Base-by-base conservation (phyloP, 2,113 vertebrate species). In the Cochlearius cochlearius region DNA sequence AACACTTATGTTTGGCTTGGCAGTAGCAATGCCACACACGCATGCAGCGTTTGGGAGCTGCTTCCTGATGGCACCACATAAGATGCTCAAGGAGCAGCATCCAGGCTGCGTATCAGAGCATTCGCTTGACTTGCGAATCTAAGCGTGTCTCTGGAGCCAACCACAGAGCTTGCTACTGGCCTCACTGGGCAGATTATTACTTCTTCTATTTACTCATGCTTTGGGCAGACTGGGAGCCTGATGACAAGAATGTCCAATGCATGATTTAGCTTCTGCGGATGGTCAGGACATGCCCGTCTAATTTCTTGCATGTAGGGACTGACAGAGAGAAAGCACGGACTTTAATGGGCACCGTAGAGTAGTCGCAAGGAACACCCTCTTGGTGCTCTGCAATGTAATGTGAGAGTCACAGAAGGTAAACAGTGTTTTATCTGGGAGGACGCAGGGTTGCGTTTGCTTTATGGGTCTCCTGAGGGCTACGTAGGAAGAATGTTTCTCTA, bases 221-320 rank as follows among this genome's bases (percentile, higher is more conserved):
- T 69, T 49, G 50, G 32, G 41, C 67, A 83, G 81, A 27, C 26
- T 1, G 19, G 86, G 58, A 94, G 34, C 53, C 45, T 71, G 81
- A 73, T 92, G 89, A 92, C 78, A 91, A 52, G 74, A 79, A 73
- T 77, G 59, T 90, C 77, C 91, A 86, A 16, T 56, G 52, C 14
- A 5, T 83, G 92, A 92, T 88, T 94, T 91, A 95, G 29, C 85
- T 82, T 62, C 66, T 76, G 74, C 91, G 92, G 85, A 58, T 90
- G 91, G 53, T 69, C 67, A 56, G 74, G 80, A 43, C 45, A 7
- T 67, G 69, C 38, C 74, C 7, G 0, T 50, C 62, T 79, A 32
- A 82, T 84, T 96, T 91, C 66, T 90, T 69, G 45, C 29, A 27
- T 8, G 19, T 64, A 26, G 23, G 17, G 13, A 15, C 58, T n/a